Base-by-base conservation (phyloP, 92 coral and sea anemone species). In the Micromussa lordhowensis region DNA sequence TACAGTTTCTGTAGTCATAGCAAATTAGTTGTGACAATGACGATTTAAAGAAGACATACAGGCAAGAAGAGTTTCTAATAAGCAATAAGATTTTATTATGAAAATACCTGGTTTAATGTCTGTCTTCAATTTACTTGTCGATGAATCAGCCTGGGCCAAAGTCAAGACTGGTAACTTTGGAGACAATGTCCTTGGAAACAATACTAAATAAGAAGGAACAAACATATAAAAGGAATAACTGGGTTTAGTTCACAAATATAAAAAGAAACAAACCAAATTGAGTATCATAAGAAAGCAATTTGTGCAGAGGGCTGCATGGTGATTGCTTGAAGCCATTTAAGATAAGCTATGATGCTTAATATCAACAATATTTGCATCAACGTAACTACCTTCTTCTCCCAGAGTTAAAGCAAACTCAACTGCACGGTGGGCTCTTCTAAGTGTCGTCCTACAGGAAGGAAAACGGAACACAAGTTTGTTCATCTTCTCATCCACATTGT, bases 401-500 rank as follows among this genome's bases (percentile, higher is more conserved):
- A 97, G 80, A 57, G 91, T 87, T 10, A 88, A 74, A 55, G 99
- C 95, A 87, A 94, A 94, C 35, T 97, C 98, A 55, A 92, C 98
- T 1, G 99, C 99, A 73, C 95, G 96, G 68, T 97, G 99, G 22
- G 92, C 93, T 68, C 99, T 79, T 81, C 99, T 91, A 19, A 97
- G 83, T 34, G 96, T 91, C 0, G 99, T 87, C 89, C 99, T 97
- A 53, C 6, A 81, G 1, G 28, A 78, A 12, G 8, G 5, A 58
- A 76, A 85, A 61, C 75, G 59, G 19, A 13, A 22, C 35, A 75
- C 12, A 61, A 61, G 68, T 24, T 61, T 59, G 3, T 5, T 18
- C 17, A 24, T 61, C 13, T 7, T 22, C 68, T 5, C 28, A 61
- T 44, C 28, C 22, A 13, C 7, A 24, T 24, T 21, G 9, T 59